Conservation (phyloP, 2,797 vertebrate genomes). For the Acipenser ruthenus region DNA sequence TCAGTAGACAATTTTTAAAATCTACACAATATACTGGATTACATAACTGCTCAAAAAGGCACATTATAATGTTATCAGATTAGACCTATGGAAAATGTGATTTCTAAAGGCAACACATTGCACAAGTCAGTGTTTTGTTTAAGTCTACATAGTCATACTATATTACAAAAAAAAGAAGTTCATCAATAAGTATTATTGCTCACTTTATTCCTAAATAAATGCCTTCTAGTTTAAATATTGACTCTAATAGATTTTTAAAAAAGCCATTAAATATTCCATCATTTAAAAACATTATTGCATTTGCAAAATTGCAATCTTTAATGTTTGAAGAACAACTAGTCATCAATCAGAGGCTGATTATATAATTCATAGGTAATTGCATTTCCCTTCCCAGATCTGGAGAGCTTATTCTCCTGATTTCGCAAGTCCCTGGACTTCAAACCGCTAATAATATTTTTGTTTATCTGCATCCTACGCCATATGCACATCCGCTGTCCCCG, state of each 20-base stretch:
- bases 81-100: too few species aligned
- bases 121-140: too few species aligned
- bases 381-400: slow-evolving; percentile 11
- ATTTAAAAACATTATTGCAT: slow-evolving; percentile 26
- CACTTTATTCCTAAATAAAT: background rate
- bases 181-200: background rate
- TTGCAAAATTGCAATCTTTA: slow-evolving; percentile 24
- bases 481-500: slow-evolving; percentile 42
- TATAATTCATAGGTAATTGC: slow-evolving; percentile 39
- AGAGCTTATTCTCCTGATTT: slow-evolving; percentile 2
- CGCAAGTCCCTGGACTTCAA: slow-evolving; percentile 26
- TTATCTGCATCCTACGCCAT: slow-evolving; percentile 38
- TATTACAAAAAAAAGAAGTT: too few species aligned
- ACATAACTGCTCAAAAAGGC: too few species aligned
- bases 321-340: slow-evolving; percentile 22
- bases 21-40: too few species aligned
- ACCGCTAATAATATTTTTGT: slow-evolving; percentile 46
- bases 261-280: slow-evolving; percentile 31
- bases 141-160: too few species aligned
- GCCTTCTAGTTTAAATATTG: background rate
- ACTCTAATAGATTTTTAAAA: slow-evolving; percentile 4
- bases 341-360: slow-evolving; percentile 42
- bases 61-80: too few species aligned
- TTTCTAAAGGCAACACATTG: too few species aligned
- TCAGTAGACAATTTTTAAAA: too few species aligned